A percentile compares a stretch with the other conserved stretches of the same genome.
Conservation (phyloP, 2,888 invertebrate species). For the Allacma fusca region DNA sequence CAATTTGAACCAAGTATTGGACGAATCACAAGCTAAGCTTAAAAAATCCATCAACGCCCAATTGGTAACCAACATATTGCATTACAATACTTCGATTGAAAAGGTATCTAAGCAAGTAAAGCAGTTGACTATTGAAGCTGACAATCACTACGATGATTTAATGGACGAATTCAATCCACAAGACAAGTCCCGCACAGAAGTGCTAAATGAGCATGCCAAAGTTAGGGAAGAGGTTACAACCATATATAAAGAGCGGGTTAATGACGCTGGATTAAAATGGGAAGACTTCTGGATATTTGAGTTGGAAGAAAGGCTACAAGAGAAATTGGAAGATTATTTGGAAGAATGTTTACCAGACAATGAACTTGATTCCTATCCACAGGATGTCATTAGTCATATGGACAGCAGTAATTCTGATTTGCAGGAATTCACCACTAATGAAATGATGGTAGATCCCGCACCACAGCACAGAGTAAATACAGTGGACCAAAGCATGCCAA, state of each 20-base stretch:
- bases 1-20: neutral
- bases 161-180: neutral
- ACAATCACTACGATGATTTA: neutral
- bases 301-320: neutral
- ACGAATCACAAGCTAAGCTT: neutral
- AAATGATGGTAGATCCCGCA: no score
- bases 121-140: neutral
- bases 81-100: neutral
- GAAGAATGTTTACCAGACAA: neutral
- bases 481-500: no score
- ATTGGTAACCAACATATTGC: neutral
- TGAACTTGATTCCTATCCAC: no score
- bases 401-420: no score
- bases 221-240: neutral
- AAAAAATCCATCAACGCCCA: neutral
- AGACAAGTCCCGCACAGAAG: neutral
- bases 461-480: no score
- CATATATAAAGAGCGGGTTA: neutral
- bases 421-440: no score
- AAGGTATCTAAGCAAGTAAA: neutral
- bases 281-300: neutral
- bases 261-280: neutral
- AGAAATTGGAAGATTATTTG: neutral
- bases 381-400: no score
- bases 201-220: neutral